phyloP scores from a whole-genome alignment of 2,888 invertebrate genomes.

The Orchesella flavescens region DNA sequence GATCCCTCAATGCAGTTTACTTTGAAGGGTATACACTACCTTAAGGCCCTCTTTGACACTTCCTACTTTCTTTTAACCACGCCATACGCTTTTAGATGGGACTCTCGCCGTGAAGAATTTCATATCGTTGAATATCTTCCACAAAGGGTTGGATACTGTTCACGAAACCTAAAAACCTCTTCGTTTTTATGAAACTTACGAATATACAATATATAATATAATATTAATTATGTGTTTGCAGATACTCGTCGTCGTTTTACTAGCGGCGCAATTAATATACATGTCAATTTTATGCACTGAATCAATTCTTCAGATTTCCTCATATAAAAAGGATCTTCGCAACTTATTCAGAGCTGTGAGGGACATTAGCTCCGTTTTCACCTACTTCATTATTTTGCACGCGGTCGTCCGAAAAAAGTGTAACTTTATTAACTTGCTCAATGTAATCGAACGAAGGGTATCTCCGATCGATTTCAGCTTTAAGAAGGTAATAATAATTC shows the following conservation, averaged over 20 bases:
- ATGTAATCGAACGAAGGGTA: not conserved
- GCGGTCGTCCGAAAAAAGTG: not conserved
- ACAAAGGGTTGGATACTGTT: conserved; percentile 8
- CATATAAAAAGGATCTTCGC: conserved; percentile 1
- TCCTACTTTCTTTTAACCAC: not conserved
- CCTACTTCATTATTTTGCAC: not conserved
- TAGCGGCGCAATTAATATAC: too few relatives aligned
- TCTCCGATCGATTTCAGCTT: not conserved
- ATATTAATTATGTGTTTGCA: too few relatives aligned
- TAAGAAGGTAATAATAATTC: not conserved
- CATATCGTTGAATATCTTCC: conserved; percentile 15
- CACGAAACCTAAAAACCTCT: too few relatives aligned
- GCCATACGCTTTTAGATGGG: conserved; percentile 10
- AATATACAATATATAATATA: too few relatives aligned
- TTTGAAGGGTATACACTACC: not conserved
- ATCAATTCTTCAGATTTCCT: not conserved
- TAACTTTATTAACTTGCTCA: not conserved
- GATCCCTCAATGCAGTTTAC: too few relatives aligned
- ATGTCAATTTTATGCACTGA: too few relatives aligned
- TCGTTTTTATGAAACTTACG: too few relatives aligned
- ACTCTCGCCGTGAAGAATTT: not conserved
- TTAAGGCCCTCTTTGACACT: conserved; percentile 3
- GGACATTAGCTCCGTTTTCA: not conserved
- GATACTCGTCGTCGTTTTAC: too few relatives aligned
- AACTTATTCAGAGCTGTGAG: not conserved